These are phyloP conservation scores for Ammodramus savannarum DNA, from an alignment of 2,113 vertebrate genomes.

Conservation along the genomic window DNA sequence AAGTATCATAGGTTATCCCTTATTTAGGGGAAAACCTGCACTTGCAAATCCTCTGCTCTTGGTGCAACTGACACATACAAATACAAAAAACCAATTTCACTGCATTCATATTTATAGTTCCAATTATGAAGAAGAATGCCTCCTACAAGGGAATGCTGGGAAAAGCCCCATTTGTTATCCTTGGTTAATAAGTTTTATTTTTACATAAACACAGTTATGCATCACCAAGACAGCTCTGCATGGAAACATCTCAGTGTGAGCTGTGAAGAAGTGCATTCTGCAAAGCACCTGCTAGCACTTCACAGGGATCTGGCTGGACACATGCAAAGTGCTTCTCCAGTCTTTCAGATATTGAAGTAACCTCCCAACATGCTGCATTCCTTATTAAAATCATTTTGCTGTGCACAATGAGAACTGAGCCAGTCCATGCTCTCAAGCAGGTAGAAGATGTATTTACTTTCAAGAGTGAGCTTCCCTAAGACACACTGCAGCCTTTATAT, in stretches of 20 bases:
- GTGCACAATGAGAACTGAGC: not conserved
- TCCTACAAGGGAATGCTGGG: not conserved
- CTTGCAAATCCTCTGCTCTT: not conserved
- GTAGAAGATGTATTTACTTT: not conserved
- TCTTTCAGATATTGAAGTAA: not conserved
- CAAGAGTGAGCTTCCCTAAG: not conserved
- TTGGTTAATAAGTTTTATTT: constrained; percentile 29
- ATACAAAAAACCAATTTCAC: not conserved
- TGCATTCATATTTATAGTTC: constrained; percentile 34
- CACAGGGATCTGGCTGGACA: not conserved
- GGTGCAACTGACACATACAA: not conserved
- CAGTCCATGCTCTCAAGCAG: not conserved
- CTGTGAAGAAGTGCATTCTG: not conserved
- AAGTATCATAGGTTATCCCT: not conserved
- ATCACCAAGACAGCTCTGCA: not conserved
- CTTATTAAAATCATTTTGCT: not conserved
- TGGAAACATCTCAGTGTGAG: not conserved
- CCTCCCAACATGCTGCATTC: not conserved
- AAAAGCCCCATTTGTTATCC: constrained; percentile 1
- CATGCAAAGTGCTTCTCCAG: not conserved
- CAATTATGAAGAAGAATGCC: constrained; percentile 29
- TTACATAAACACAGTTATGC: not conserved
- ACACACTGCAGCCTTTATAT: not conserved
- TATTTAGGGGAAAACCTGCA: not conserved
- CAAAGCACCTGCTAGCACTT: not conserved